These are phyloP conservation scores for Mamestra configurata DNA, from an alignment of 1,140 invertebrate species.

Conservation along the genomic window DNA sequence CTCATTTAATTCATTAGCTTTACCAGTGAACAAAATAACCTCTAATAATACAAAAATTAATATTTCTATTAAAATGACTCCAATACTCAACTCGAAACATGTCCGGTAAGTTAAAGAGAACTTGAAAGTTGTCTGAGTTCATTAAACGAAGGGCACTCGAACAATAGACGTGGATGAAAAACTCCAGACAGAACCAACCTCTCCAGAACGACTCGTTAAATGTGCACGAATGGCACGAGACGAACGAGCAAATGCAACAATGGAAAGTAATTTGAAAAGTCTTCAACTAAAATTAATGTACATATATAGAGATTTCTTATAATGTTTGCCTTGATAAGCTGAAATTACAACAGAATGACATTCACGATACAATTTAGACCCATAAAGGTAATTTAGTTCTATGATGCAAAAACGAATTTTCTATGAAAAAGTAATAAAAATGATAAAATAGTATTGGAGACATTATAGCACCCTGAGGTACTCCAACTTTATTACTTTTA, in stretches of 20 bases:
- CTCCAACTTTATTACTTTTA: not conserved
- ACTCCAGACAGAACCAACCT: not conserved
- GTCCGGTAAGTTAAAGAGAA: constrained; percentile 21
- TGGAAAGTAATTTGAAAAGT: not conserved
- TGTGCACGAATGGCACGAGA: not conserved
- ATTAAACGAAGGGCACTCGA: constrained; percentile 42
- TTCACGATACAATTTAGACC: not conserved
- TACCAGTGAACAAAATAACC: not conserved
- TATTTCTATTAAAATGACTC: not conserved
- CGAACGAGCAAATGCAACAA: constrained; percentile 17
- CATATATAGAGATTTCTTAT: no score
- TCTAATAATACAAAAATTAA: not conserved
- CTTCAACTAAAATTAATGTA: not conserved
- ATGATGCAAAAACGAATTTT: not conserved
- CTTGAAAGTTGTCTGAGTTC: constrained; percentile 42
- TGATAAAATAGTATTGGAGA: not conserved
- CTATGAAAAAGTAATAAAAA: not conserved
- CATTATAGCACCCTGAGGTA: not conserved
- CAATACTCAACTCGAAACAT: not conserved
- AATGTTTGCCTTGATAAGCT: not conserved
- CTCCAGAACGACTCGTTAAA: constrained; percentile 5
- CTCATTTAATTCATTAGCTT: not conserved
- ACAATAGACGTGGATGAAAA: constrained; percentile 23
- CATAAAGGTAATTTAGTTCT: not conserved
- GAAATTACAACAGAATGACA: not conserved